Base-by-base conservation (phyloP, 2,113 vertebrate species). In the Pachypanchax playfairii region DNA sequence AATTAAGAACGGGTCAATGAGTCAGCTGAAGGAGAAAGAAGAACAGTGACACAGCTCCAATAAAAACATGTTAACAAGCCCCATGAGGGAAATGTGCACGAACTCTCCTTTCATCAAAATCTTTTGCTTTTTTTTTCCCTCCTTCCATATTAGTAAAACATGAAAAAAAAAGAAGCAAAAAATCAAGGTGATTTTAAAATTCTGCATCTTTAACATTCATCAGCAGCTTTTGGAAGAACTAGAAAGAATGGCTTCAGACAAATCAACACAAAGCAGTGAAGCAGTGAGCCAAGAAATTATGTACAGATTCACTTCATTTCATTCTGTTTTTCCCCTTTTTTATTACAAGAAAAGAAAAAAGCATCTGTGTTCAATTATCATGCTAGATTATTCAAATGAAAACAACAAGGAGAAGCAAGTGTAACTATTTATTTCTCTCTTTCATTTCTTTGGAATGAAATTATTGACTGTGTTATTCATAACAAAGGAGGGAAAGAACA, bases 1-100 rank as follows among this genome's bases (percentile, higher is more conserved):
- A 77, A 85, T 90, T 78, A 90, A 82, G 71, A 84, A 62, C 1
- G n/a, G 77, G 80, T 85, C 77, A 29, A 87, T 89, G 73, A 76
- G 63, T 86, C 59, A 60, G 82, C 69, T 73, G 72, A 80, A 85
- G 74, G 71, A 83, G 69, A 85, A 67, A 64, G 38, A 41, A 38
- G 46, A 75, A 28, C 28, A 36, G 61, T 14, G 49, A 66, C 70
- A 75, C 35, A 18, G 50, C 29, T 33, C 17, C 47, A 52, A 73
- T 75, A 44, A 57, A 62, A 82, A 82, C 65, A 80, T 71, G 74
- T 71, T 74, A 61, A 80, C 52, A 66, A 69, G 60, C 13, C 67
- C 46, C 25, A 2, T 44, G 73, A 70, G 75, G 64, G 54, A 44
- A 18, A 14, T 59, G 66, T 31, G 41, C 60, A 54, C 35, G 58